A percentile compares a stretch with the other conserved stretches of the same genome.
Conservation (phyloP, 2,888 invertebrate species). For the Anagyrus pseudococci region DNA sequence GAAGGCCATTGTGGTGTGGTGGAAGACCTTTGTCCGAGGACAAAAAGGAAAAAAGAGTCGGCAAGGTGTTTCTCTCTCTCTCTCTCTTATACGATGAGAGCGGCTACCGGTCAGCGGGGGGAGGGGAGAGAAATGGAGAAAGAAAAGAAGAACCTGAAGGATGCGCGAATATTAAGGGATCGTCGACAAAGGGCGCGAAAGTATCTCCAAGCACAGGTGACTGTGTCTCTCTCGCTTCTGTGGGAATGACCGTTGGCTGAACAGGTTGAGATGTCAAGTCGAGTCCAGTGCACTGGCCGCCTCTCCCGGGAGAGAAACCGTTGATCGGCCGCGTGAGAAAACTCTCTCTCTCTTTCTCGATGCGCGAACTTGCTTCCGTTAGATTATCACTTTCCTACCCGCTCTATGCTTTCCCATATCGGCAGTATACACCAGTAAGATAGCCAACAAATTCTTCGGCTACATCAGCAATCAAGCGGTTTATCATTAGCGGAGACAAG, state of each 20-base stretch:
- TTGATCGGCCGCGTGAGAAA: slow-evolving; percentile 29
- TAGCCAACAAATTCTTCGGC: too few relatives aligned
- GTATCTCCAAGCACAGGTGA: slow-evolving; percentile 55
- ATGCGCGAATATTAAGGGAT: slow-evolving; percentile 48
- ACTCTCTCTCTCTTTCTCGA: slow-evolving; percentile 9
- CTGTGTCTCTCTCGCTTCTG: slow-evolving; percentile 41
- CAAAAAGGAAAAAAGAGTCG: too few relatives aligned
- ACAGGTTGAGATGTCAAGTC: slow-evolving; percentile 49
- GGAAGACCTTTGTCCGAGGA: too few relatives aligned
- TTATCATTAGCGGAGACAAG: too few relatives aligned
- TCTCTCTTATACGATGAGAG: too few relatives aligned
- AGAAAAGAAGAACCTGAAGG: slow-evolving; percentile 35
- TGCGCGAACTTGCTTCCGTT: slow-evolving; percentile 13
- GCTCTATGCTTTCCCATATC: too few relatives aligned
- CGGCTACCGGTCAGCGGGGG: slow-evolving; percentile 25
- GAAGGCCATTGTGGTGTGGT: too few relatives aligned
- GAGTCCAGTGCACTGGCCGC: neutral
- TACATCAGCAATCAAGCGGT: too few relatives aligned
- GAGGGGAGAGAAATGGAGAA: neutral
- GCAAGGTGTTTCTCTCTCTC: too few relatives aligned
- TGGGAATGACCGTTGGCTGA: slow-evolving; percentile 59
- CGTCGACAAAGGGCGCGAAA: slow-evolving; percentile 38
- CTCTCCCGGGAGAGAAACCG: slow-evolving; percentile 28
- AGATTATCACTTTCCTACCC: slow-evolving; percentile 15
- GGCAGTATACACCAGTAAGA: too few relatives aligned